Conservation (phyloP, 2,888 invertebrate genomes). For the Alloplasta piceator region DNA sequence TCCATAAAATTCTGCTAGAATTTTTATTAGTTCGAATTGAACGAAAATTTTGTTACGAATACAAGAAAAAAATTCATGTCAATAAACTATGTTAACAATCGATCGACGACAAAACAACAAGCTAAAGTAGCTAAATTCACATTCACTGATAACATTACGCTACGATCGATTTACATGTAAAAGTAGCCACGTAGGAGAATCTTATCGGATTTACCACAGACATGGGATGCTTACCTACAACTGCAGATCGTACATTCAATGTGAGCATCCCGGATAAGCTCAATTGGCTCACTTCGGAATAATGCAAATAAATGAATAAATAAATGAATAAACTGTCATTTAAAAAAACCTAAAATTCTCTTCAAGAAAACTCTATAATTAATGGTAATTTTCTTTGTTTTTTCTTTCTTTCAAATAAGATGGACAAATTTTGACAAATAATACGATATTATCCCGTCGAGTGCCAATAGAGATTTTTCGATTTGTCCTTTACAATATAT, state of each 20-base stretch:
- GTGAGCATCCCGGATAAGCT: slow-evolving; percentile 68
- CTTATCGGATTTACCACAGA: slow-evolving; percentile 77
- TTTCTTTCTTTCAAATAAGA: neutral
- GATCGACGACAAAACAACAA: slow-evolving; percentile 18
- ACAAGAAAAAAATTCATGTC: neutral
- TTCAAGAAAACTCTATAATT: neutral
- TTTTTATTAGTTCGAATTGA: slow-evolving; percentile 2
- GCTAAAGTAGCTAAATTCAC: slow-evolving; percentile 51
- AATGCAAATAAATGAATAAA: slow-evolving; percentile 56
- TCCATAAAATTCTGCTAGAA: neutral
- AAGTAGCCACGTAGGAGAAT: slow-evolving; percentile 74
- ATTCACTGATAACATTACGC: slow-evolving; percentile 55
- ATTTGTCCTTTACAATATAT: slow-evolving; percentile 4
- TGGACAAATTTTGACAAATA: neutral
- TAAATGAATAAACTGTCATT: slow-evolving; percentile 34
- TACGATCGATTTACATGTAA: slow-evolving; percentile 77
- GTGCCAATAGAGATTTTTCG: slow-evolving; percentile 59
- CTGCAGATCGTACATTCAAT: slow-evolving; percentile 77
- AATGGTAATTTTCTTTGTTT: slow-evolving; percentile 8
- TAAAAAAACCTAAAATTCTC: slow-evolving; percentile 4
- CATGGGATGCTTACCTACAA: slow-evolving; percentile 77
- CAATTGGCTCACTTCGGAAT: slow-evolving; percentile 72
- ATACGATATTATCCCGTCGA: slow-evolving; percentile 55
- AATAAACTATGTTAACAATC: slow-evolving; percentile 18
- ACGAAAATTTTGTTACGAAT: slow-evolving; percentile 8